Conservation (phyloP, 2,113 vertebrate genomes). For the Hylia prasina region DNA sequence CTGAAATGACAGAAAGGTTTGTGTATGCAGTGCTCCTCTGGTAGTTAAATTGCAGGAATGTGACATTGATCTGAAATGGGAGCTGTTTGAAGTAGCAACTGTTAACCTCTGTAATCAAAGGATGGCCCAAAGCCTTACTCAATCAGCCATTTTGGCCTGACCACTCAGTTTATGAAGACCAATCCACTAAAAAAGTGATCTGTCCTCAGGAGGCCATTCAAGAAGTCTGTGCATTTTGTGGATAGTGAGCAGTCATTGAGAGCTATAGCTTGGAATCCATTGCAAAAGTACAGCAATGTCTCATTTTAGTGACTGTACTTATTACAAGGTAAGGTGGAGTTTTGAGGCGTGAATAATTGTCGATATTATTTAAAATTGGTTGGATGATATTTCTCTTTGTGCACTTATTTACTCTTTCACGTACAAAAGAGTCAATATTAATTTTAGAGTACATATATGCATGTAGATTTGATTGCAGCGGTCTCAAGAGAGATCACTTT, state of each 20-base stretch:
- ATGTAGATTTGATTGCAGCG: not conserved
- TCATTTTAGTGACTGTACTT: conserved; percentile 80
- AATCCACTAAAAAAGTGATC: conserved; percentile 39
- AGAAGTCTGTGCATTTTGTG: not conserved
- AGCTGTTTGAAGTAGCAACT: conserved; percentile 80
- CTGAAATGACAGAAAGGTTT: conserved; percentile 73
- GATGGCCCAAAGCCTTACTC: conserved; percentile 69
- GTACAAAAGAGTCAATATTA: not conserved
- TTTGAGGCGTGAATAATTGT: not conserved
- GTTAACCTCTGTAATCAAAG: conserved; percentile 75
- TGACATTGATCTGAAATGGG: conserved; percentile 67
- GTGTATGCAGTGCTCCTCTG: conserved; percentile 68
- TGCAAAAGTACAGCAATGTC: conserved; percentile 76
- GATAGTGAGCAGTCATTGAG: not conserved
- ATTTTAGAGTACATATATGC: not conserved
- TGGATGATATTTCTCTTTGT: not conserved
- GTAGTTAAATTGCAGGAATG: conserved; percentile 82
- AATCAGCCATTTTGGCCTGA: conserved; percentile 78
- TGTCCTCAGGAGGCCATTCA: conserved; percentile 17
- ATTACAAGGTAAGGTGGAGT: conserved; percentile 71
- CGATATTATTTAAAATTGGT: not conserved
- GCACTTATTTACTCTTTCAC: not conserved
- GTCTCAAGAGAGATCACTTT: not conserved
- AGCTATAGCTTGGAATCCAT: conserved; percentile 29
- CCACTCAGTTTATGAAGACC: conserved; percentile 71